Conservation (phyloP, 2,113 vertebrate genomes). For the Cochlearius cochlearius region DNA sequence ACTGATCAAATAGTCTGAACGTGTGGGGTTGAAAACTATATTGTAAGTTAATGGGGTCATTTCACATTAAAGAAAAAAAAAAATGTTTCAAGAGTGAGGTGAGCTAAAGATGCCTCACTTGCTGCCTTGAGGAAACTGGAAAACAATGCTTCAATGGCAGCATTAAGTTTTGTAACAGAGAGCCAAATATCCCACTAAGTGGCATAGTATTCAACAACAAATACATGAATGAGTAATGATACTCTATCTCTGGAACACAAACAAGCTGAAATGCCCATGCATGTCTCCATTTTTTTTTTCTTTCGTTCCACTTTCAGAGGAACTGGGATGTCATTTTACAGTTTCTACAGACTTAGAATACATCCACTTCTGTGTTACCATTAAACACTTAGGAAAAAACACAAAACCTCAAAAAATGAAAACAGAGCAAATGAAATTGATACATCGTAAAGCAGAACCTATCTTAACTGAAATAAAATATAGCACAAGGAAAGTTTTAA, state of each 20-base stretch:
- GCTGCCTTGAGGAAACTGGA: neutral
- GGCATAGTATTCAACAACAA: neutral
- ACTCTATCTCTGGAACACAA: neutral
- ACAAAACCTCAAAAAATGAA: neutral
- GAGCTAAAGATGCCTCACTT: neutral
- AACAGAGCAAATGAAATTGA: neutral
- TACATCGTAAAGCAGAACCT: neutral
- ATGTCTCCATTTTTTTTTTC: neutral
- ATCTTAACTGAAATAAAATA: neutral
- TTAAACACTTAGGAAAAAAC: neutral
- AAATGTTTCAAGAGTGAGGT: neutral
- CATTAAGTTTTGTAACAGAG: neutral
- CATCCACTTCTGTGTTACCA: neutral
- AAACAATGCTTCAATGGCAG: neutral
- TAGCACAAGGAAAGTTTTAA: neutral
- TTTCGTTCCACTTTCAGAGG: neutral
- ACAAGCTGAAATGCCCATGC: neutral
- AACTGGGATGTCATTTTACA: neutral
- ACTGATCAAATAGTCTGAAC: neutral
- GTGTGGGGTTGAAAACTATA: neutral
- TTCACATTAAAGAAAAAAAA: neutral
- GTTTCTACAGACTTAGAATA: neutral
- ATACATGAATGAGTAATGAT: neutral
- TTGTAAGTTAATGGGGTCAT: neutral
- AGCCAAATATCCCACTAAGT: neutral